Conservation (phyloP, 2,113 vertebrate genomes). For the Thermophis baileyi region DNA sequence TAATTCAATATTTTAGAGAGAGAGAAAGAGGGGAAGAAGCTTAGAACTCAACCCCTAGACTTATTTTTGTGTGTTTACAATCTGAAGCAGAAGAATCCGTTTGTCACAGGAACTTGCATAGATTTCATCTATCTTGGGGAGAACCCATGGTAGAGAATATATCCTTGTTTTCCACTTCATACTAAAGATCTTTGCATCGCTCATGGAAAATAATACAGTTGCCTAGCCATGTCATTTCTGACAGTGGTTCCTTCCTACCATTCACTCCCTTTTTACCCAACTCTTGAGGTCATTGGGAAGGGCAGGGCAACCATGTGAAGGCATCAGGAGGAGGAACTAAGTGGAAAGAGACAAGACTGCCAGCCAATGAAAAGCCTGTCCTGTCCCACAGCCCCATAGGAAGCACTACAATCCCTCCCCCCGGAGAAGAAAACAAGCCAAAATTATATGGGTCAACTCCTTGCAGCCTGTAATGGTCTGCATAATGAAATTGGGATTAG, state of each 20-base stretch:
- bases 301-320: neutral
- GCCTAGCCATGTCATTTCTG: too few relatives aligned
- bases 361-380: neutral
- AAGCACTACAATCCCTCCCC: neutral
- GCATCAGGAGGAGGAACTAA: neutral
- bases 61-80: neutral
- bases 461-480: neutral
- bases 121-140: neutral
- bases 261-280: neutral
- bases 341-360: neutral
- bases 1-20: neutral
- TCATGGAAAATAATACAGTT: neutral
- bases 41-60: neutral
- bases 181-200: neutral
- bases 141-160: neutral
- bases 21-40: too few relatives aligned
- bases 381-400: neutral
- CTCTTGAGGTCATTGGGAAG: neutral
- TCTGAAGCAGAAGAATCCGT: neutral
- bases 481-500: neutral
- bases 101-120: neutral
- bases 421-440: neutral
- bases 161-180: neutral
- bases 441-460: neutral
- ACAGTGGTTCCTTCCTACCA: neutral